These are phyloP conservation scores for Adineta ricciae DNA, from an alignment of 2,888 invertebrate species.

Conservation along the genomic window DNA sequence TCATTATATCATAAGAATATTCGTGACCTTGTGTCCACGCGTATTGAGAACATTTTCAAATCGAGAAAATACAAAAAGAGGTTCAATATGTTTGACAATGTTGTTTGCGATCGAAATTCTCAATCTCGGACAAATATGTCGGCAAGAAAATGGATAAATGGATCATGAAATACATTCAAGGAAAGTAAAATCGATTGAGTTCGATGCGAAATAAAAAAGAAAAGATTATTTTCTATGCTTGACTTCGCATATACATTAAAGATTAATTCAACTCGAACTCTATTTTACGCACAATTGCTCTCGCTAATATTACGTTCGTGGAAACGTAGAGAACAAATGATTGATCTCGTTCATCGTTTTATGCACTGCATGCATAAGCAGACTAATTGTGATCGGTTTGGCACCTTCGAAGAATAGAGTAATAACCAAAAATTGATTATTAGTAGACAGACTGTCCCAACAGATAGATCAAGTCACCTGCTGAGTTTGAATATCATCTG, in stretches of 20 bases:
- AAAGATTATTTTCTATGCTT: neutral
- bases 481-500: neutral
- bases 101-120: neutral
- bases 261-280: neutral
- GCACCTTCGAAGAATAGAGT: neutral
- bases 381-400: slow-evolving; percentile 13
- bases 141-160: neutral
- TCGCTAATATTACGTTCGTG: neutral
- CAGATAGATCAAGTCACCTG: neutral
- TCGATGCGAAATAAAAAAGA: neutral
- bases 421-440: neutral
- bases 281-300: neutral
- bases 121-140: neutral
- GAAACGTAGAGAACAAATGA: neutral
- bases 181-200: neutral
- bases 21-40: slow-evolving; percentile 3
- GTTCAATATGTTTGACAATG: neutral
- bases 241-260: neutral
- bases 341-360: neutral
- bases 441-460: neutral
- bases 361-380: slow-evolving; percentile 2
- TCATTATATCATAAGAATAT: neutral
- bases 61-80: neutral
- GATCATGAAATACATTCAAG: neutral
- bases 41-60: neutral